These are phyloP conservation scores for Phrynocephalus vlangalii DNA, from an alignment of 2,797 vertebrate genomes.

Conservation along the genomic window DNA sequence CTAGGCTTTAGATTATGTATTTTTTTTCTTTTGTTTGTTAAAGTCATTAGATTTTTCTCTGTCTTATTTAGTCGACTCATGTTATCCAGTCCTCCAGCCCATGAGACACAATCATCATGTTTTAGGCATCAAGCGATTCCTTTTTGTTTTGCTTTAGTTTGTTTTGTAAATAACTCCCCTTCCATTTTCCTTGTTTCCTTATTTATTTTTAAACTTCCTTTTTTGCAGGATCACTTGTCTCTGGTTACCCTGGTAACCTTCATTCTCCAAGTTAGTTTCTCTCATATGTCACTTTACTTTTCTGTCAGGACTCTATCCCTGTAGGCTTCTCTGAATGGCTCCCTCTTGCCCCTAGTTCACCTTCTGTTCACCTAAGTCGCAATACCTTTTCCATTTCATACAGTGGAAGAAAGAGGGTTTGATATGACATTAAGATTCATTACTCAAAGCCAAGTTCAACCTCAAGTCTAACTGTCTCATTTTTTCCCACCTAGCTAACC, in stretches of 20 bases:
- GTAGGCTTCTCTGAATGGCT: constrained; percentile 79
- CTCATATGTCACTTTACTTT: constrained; percentile 88
- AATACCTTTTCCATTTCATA: constrained; percentile 84
- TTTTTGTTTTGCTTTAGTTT: constrained; percentile 81
- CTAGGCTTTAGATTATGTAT: constrained; percentile 61
- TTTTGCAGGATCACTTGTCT: constrained; percentile 93
- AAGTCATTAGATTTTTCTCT: constrained; percentile 50
- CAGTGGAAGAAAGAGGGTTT: constrained; percentile 88
- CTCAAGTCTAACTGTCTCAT: constrained; percentile 82
- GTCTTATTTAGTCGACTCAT: constrained; percentile 52
- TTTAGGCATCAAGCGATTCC: constrained; percentile 68
- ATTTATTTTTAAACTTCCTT: constrained; percentile 89
- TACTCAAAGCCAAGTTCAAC: constrained; percentile 88
- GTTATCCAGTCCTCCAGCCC: constrained; percentile 57
- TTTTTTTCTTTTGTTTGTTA: constrained; percentile 1
- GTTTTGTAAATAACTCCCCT: constrained; percentile 73
- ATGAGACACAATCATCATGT: constrained; percentile 55
- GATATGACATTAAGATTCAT: constrained; percentile 87
- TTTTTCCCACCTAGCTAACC: constrained; percentile 83
- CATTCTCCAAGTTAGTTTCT: constrained; percentile 97
- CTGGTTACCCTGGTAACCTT: constrained; percentile 96
- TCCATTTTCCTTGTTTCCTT: constrained; percentile 63
- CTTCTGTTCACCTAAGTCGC: constrained; percentile 83
- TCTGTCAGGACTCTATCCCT: constrained; percentile 79
- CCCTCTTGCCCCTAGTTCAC: constrained; percentile 67